A percentile compares a stretch with the other conserved stretches of the same genome.
phyloP scores from a whole-genome alignment of 2,113 vertebrate species.

The Trinectes maculatus region DNA sequence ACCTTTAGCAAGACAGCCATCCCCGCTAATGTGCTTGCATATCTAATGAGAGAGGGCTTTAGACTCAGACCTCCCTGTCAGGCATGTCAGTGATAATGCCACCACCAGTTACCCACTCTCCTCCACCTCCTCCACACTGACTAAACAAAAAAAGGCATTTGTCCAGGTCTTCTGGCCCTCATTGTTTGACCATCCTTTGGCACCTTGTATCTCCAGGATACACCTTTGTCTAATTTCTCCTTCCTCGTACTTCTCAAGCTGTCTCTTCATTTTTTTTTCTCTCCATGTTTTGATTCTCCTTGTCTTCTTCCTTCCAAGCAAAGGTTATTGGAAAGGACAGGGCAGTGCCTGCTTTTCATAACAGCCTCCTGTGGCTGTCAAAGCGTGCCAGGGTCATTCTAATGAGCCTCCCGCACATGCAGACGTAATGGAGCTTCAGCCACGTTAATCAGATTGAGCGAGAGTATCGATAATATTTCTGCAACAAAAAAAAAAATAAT shows the following conservation, averaged over 20 bases:
- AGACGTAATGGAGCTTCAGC: constrained; percentile 51
- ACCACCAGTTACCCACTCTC: constrained; percentile 61
- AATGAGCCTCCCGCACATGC: constrained; percentile 68
- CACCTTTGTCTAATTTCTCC: constrained; percentile 4
- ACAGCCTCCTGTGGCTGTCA: constrained; percentile 71
- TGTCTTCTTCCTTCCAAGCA: constrained; percentile 61
- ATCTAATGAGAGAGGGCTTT: constrained; percentile 82
- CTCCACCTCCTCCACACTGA: constrained; percentile 34
- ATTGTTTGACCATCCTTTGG: constrained; percentile 55
- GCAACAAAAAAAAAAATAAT: constrained; percentile 52
- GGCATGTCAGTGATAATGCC: constrained; percentile 78
- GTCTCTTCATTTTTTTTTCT: constrained; percentile 67
- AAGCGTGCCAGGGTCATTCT: constrained; percentile 68
- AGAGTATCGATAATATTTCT: constrained; percentile 68
- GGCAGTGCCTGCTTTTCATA: constrained; percentile 72
- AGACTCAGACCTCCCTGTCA: constrained; percentile 80
- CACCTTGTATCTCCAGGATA: constrained; percentile 39
- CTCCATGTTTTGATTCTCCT: constrained; percentile 58
- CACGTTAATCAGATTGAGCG: constrained; percentile 60
- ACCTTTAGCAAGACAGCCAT: constrained; percentile 85
- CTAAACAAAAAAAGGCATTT: constrained; percentile 45
- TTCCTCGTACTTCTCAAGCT: constrained; percentile 35
- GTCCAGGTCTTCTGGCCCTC: constrained; percentile 49
- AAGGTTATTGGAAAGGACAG: constrained; percentile 83
- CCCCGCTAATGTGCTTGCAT: constrained; percentile 83